Base-by-base conservation (phyloP, 2,113 vertebrate species). In the Callaeas wilsoni region DNA sequence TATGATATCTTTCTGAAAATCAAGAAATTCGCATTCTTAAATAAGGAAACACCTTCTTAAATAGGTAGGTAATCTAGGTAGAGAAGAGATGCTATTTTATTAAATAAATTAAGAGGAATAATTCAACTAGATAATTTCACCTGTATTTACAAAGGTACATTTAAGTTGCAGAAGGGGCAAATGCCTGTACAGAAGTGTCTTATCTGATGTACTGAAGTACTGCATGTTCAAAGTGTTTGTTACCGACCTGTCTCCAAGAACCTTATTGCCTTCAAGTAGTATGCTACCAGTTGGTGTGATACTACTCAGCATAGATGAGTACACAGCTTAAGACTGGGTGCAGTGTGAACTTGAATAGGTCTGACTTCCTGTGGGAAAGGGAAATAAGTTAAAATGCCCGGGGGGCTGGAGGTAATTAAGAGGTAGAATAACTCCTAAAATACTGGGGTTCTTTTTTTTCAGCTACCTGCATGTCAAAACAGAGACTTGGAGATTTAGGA, bases 381-480 rank as follows among this genome's bases (percentile, higher is more conserved):
- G 71, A 53, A 89, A 30, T 69, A 77, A 78, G 33, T 87, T 90
- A 79, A 92, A 96, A 60, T 30, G 63, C 68, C 47, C 64, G 39
- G 42, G 39, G 39, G 33, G 14, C 55, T 85, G 44, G 63, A 91
- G n/a, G 26, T 84, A 94, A 97, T 89, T 84, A 92, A 16, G 35
- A 64, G 44, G 73, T 59, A 71, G 56, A 84, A 52, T 87, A 15
- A 15, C 53, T 74, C 70, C 13, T 52, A 56, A 97, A 85, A 86
- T 53, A 25, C 37, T 60, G 14, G 7, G 32, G 6, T 56, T 39
- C 14, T 47, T 50, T 22, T 52, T 67, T 87, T 81, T 32, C 53
- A 83, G 23, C 63, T 92, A 69, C 35, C 89, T 94, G 63, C 95
- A 97, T 77, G 90, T 92, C 84, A 93, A 95, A 94, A 85, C 90